Evolutionary conservation across 1,140 invertebrate species (phyloP).

Genomic region (Ooceraea biroi): DNA sequence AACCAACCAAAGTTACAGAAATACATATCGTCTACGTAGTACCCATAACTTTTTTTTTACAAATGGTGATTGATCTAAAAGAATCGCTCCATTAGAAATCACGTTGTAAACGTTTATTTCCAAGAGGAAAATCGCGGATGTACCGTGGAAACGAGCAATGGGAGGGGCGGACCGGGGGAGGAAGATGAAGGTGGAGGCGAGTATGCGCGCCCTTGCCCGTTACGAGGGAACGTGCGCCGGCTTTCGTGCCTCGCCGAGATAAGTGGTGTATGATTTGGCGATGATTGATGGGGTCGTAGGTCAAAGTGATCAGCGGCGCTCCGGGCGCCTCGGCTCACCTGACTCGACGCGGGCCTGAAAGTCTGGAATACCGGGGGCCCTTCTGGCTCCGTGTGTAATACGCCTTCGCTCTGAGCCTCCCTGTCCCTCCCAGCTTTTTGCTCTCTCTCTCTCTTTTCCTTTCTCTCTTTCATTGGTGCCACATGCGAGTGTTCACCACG

Average conservation of each 20-base stretch:
- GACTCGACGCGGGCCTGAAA: constrained; percentile 73
- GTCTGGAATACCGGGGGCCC: constrained; percentile 72
- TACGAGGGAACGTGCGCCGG: constrained; percentile 81
- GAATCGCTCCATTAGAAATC: constrained; percentile 34
- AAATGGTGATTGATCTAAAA: constrained; percentile 4
- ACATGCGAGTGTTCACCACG: constrained; percentile 25
- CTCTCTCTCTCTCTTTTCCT: neutral
- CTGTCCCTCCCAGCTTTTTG: neutral
- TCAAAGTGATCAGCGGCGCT: constrained; percentile 85
- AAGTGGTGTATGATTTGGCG: constrained; percentile 86
- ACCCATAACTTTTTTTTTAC: neutral
- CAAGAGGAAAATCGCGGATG: constrained; percentile 59
- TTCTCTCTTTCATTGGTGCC: constrained; percentile 6
- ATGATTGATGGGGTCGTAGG: constrained; percentile 85
- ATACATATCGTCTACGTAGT: too few species aligned
- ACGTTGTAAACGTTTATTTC: constrained; percentile 22
- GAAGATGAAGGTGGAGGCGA: constrained; percentile 50
- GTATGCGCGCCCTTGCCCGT: constrained; percentile 65
- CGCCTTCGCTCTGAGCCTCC: constrained; percentile 55
- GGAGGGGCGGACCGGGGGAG: constrained; percentile 6
- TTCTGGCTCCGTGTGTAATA: constrained; percentile 67
- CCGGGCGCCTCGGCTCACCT: constrained; percentile 83
- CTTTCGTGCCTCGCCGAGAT: constrained; percentile 80
- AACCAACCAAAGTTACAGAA: too few species aligned
- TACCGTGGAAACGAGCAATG: constrained; percentile 49